Conservation (phyloP, 23 tunicate genomes). For the Styela clava region DNA sequence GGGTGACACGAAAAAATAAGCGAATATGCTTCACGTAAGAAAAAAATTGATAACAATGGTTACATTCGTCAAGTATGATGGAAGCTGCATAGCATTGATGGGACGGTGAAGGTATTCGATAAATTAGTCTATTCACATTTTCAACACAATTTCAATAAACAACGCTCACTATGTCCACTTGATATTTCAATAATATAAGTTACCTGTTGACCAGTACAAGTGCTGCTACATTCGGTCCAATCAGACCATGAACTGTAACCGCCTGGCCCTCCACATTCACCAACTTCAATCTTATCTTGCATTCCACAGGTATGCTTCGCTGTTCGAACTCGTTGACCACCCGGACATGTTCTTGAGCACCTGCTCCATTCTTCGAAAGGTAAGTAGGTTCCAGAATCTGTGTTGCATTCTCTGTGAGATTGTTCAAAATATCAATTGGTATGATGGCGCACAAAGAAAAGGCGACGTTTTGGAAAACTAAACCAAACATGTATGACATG, state of each 20-base stretch:
- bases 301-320: constrained; percentile 41
- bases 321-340: constrained; percentile 26
- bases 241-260: constrained; percentile 2
- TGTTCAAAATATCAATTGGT: no score
- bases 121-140: no score
- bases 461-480: no score
- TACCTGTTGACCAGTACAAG: constrained; percentile 79
- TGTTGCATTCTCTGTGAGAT: constrained; percentile 30
- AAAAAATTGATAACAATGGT: no score
- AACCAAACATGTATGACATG: no score
- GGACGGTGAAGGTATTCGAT: no score
- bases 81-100: no score
- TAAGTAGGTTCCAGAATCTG: constrained; percentile 37
- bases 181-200: no score
- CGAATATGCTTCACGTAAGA: background rate
- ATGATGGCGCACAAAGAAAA: no score
- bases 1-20: background rate
- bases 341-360: constrained; percentile 48
- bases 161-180: no score
- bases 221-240: constrained; percentile 63
- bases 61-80: background rate
- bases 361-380: constrained; percentile 26
- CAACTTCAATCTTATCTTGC: constrained; percentile 31
- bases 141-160: no score
- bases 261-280: constrained; percentile 34